Evolutionary conservation across 2,888 invertebrate species (phyloP).

Genomic region (Apeira syringaria): DNA sequence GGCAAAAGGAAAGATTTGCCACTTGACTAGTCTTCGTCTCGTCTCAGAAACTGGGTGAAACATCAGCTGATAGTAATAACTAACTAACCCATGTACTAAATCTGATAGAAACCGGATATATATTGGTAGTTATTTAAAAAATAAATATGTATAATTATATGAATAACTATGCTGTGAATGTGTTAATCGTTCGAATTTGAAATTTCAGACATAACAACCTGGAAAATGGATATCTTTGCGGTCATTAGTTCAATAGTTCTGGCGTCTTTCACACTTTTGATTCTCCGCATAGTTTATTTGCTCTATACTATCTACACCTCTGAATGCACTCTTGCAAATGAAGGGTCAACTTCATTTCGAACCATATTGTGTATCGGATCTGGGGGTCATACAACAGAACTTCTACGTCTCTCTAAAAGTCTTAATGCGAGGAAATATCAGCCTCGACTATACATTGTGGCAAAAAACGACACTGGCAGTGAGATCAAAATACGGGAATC

Average conservation of each 20-base stretch:
- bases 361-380: slow-evolving; percentile 89
- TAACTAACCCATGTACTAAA: too few species aligned
- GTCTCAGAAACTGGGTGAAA: too few species aligned
- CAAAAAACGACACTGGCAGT: slow-evolving; percentile 91
- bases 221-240: slow-evolving; percentile 12
- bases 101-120: too few species aligned
- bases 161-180: too few species aligned
- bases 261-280: slow-evolving; percentile 25
- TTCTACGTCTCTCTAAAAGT: slow-evolving; percentile 88
- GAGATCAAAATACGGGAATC: slow-evolving; percentile 85
- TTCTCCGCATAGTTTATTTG: slow-evolving; percentile 39
- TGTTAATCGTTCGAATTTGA: too few species aligned
- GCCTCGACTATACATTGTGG: slow-evolving; percentile 91
- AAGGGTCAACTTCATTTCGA: slow-evolving; percentile 45
- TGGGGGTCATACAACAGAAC: slow-evolving; percentile 98
- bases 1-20: too few species aligned
- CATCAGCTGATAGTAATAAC: too few species aligned
- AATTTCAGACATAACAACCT: too few species aligned
- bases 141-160: too few species aligned
- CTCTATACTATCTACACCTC: slow-evolving; percentile 46
- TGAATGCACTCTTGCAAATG: slow-evolving; percentile 43
- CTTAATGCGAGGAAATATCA: slow-evolving; percentile 86
- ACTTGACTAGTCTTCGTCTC: too few species aligned
- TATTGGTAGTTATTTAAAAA: too few species aligned
- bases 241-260: slow-evolving; percentile 6